phyloP scores from a whole-genome alignment of 2,888 invertebrate species.

The Chromoteleia sp. region DNA sequence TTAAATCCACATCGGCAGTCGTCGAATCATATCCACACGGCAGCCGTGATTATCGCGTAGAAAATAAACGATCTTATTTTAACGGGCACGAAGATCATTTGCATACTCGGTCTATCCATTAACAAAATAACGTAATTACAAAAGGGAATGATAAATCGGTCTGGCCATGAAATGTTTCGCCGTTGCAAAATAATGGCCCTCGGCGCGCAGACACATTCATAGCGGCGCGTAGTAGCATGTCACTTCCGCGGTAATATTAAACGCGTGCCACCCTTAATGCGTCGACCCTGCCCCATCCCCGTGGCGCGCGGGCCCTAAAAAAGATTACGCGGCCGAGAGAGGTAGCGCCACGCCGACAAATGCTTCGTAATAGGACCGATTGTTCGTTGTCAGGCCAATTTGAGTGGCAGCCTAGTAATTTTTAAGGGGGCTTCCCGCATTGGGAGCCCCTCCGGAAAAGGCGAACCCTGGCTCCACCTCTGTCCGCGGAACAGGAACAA shows the following conservation, averaged over 20 bases:
- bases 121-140: conserved; percentile 70
- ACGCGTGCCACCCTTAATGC: conserved; percentile 72
- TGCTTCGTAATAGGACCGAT: conserved; percentile 83
- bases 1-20: conserved; percentile 7
- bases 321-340: conserved; percentile 73
- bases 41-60: conserved; percentile 34
- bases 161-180: conserved; percentile 67
- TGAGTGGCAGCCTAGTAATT: conserved; percentile 83
- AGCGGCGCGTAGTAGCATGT: conserved; percentile 58
- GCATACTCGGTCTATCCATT: conserved; percentile 65
- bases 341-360: conserved; percentile 79
- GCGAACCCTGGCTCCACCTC: conserved; percentile 68
- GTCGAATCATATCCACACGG: conserved; percentile 11
- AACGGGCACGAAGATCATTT: conserved; percentile 53
- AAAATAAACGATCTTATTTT: conserved; percentile 59
- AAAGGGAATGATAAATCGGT: conserved; percentile 70
- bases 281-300: conserved; percentile 46
- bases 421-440: conserved; percentile 72
- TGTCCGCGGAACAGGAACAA: conserved; percentile 71
- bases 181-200: conserved; percentile 65
- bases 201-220: conserved; percentile 58
- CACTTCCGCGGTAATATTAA: conserved; percentile 70
- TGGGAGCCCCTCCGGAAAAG: conserved; percentile 75
- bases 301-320: conserved; percentile 53
- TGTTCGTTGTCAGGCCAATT: conserved; percentile 84